Conservation (phyloP, 1,140 invertebrate species). For the Leptopilina boulardi region DNA sequence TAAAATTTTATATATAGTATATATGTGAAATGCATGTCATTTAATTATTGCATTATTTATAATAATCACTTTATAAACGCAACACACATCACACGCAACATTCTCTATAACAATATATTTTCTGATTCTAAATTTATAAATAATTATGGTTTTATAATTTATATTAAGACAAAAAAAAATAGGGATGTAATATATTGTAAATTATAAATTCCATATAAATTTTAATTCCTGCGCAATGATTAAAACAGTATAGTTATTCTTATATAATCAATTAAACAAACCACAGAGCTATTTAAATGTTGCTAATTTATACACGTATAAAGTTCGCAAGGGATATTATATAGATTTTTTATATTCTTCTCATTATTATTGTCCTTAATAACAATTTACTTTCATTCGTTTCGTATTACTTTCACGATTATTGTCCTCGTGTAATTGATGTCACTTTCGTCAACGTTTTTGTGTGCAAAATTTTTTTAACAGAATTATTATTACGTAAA, state of each 20-base stretch:
- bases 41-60: not conserved
- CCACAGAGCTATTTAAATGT: not conserved
- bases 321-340: conserved; percentile 22
- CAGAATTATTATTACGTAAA: no score
- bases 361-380: conserved; percentile 67
- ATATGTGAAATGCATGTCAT: conserved; percentile 11
- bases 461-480: not conserved
- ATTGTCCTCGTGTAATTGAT: conserved; percentile 73
- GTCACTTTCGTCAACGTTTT: conserved; percentile 50
- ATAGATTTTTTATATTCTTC: no score
- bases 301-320: conserved; percentile 16
- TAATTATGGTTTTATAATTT: conserved; percentile 18
- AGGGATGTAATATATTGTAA: no score
- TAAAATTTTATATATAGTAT: not conserved
- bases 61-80: not conserved
- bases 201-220: not conserved
- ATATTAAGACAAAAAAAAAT: no score
- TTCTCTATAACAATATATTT: not conserved
- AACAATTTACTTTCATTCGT: conserved; percentile 67
- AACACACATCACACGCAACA: conserved; percentile 30
- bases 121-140: conserved; percentile 21
- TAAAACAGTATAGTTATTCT: conserved; percentile 22
- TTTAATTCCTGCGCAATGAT: not conserved
- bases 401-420: conserved; percentile 57
- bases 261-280: conserved; percentile 11